Evolutionary conservation across 2,888 invertebrate genomes (phyloP).

Genomic region (Spilarctia lutea): DNA sequence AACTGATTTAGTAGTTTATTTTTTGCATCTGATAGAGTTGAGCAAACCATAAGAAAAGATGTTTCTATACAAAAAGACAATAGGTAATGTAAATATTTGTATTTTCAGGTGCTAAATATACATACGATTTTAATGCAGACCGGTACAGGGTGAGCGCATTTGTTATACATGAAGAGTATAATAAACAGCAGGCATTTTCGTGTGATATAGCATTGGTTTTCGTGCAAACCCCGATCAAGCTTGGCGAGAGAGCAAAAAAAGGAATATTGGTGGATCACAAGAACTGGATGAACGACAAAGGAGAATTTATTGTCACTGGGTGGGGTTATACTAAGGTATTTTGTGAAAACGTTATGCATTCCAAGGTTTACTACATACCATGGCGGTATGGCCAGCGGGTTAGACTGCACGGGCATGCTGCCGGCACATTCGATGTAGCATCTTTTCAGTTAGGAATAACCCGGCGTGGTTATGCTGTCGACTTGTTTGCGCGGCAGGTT

Average conservation of each 20-base stretch:
- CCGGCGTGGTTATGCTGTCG: no score
- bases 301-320: conserved; percentile 64
- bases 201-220: conserved; percentile 73
- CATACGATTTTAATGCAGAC: conserved; percentile 59
- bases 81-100: background rate
- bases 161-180: conserved; percentile 65
- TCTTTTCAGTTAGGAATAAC: no score
- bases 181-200: conserved; percentile 58
- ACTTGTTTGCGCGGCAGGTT: no score
- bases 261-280: conserved; percentile 58
- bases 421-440: no score
- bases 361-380: no score
- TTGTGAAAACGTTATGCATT: background rate
- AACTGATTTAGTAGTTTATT: background rate
- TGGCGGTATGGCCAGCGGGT: no score
- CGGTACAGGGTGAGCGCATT: conserved; percentile 51
- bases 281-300: conserved; percentile 62
- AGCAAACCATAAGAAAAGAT: background rate
- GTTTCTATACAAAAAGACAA: background rate
- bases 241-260: conserved; percentile 57
- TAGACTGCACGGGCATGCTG: no score
- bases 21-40: background rate
- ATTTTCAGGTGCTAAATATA: conserved; percentile 62
- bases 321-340: conserved; percentile 73
- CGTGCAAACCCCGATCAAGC: conserved; percentile 52